Evolutionary conservation across 2,113 vertebrate species (phyloP), one percentile per base, ranked within the genome.

Genomic region (Paralichthys olivaceus): DNA sequence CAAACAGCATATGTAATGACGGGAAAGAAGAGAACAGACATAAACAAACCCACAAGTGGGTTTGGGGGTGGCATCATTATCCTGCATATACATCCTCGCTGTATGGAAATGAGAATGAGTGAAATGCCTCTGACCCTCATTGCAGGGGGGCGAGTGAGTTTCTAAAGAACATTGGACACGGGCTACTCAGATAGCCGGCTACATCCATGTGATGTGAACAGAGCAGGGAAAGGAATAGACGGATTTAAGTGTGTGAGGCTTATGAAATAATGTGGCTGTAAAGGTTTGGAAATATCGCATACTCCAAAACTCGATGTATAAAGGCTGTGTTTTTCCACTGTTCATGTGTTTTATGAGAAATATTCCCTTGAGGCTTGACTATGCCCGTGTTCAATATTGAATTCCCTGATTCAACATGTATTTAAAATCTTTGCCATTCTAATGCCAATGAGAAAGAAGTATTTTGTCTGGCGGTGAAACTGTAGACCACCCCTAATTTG

Each of bases 1-100:
- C 94, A 96, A 96, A 96, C 94, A 92, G 95, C 94, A 96, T 95
- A 92, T 93, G 91, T 96, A 96, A 97, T 95, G 95, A 97, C 91
- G 83, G 84, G 91, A 96, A 61, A 59, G 95, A 95, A 94, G 90
- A 94, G 94, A 94, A 95, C 90, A 95, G 93, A 96, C 93, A 93
- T 94, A 96, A 96, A 96, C 93, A 96, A 96, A 94, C 92, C 89
- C 93, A 94, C 92, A 94, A 95, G 92, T 92, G 93, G 92, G 93
- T 95, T 94, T 90, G 92, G 89, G 89, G 93, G 93, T 89, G 89
- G 91, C 91, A 94, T 96, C 95, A 95, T 96, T 96, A 96, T 94
- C 89, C 93, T 91, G 93, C 92, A 91, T 93, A 94, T 94, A 94
- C 93, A 92, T 92, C 88, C 87, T 89, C 87, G 89, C 95, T 93